phyloP scores from a whole-genome alignment of 2,888 invertebrate species.

The Netelia melanura region DNA sequence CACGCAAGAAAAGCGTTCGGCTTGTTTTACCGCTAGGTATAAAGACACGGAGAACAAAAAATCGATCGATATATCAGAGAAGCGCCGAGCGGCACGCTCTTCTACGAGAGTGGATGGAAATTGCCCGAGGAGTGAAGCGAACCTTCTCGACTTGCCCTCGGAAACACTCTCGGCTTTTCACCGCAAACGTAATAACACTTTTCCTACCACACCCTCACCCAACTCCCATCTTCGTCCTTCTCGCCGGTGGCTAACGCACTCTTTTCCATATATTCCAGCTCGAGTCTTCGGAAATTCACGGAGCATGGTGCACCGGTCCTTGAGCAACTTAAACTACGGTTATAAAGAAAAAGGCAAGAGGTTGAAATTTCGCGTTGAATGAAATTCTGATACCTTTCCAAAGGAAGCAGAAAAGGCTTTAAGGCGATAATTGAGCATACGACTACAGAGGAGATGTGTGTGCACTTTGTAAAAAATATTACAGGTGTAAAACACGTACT shows the following conservation, averaged over 20 bases:
- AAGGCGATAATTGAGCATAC: conserved; percentile 23
- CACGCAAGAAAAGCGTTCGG: not conserved
- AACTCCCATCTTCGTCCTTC: conserved; percentile 1
- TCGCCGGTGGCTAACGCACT: conserved; percentile 52
- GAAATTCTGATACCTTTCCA: not conserved
- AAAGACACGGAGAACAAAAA: not conserved
- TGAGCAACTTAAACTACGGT: conserved; percentile 36
- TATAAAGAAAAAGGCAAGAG: conserved; percentile 5
- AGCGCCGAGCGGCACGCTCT: conserved; percentile 20
- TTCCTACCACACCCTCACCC: not conserved
- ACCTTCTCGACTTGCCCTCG: conserved; percentile 35
- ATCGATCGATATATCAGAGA: conserved; percentile 38
- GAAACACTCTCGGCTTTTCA: conserved; percentile 55
- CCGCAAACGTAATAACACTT: conserved; percentile 60
- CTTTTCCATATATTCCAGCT: conserved; percentile 37
- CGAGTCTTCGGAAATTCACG: conserved; percentile 46
- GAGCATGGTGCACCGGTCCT: conserved; percentile 31
- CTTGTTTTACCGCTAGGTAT: conserved; percentile 15
- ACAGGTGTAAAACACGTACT: not conserved
- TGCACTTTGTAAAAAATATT: not conserved
- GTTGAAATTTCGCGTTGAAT: conserved; percentile 9
- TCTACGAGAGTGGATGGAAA: conserved; percentile 54
- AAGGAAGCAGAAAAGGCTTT: conserved; percentile 7
- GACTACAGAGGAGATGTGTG: not conserved
- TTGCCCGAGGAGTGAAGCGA: conserved; percentile 44